Evolutionary conservation across 2,888 invertebrate species (phyloP).

Genomic region (Nudaria mundana): DNA sequence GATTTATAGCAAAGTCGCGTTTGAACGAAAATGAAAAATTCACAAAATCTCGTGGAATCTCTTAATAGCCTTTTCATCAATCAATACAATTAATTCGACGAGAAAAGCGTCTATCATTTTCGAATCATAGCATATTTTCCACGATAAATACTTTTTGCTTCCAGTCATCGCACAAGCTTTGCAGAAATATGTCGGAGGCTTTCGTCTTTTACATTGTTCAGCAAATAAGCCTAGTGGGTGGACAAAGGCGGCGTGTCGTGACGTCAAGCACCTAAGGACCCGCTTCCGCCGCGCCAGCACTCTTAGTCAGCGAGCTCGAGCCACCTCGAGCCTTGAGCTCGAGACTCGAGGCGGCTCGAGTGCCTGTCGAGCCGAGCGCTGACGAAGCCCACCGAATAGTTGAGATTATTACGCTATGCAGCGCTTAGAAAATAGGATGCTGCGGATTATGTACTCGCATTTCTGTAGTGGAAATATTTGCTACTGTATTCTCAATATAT

Average conservation of each 20-base stretch:
- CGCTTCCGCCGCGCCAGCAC: slow-evolving; percentile 78
- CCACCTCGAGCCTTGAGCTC: slow-evolving; percentile 53
- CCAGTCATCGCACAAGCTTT: slow-evolving; percentile 42
- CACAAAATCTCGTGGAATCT: slow-evolving; percentile 62
- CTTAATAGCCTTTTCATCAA: slow-evolving; percentile 72
- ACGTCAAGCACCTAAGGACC: slow-evolving; percentile 73
- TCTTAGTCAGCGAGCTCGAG: slow-evolving; percentile 56
- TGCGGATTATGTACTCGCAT: slow-evolving; percentile 50
- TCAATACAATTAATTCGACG: slow-evolving; percentile 66
- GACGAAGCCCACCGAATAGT: slow-evolving; percentile 71
- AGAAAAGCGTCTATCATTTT: slow-evolving; percentile 55
- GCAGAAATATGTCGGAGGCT: slow-evolving; percentile 62
- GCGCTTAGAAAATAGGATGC: slow-evolving; percentile 57
- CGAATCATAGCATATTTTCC: slow-evolving; percentile 52
- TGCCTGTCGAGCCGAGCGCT: slow-evolving; percentile 68
- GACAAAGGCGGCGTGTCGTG: slow-evolving; percentile 77
- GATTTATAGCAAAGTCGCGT: slow-evolving; percentile 65
- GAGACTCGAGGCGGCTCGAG: slow-evolving; percentile 60
- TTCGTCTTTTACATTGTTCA: slow-evolving; percentile 79
- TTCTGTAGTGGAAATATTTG: slow-evolving; percentile 35
- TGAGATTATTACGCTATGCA: slow-evolving; percentile 67
- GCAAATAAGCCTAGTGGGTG: slow-evolving; percentile 80
- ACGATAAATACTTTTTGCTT: slow-evolving; percentile 50
- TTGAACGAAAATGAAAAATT: slow-evolving; percentile 70
- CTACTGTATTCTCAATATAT: slow-evolving; percentile 13